phyloP scores from a whole-genome alignment of 2,888 invertebrate species.

The Synergus japonicus region DNA sequence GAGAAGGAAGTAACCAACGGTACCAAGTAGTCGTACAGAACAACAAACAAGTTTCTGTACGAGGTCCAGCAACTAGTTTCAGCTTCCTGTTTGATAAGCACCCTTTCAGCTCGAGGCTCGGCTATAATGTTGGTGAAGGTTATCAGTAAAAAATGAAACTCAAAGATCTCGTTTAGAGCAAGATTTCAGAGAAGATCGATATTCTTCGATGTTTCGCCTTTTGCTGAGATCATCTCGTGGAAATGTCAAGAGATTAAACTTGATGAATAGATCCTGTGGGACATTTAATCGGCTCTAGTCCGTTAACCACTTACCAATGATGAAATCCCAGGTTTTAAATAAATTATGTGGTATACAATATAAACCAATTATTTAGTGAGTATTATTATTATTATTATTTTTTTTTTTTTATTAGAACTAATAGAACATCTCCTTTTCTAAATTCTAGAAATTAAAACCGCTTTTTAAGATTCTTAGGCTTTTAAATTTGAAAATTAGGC shows the following conservation, averaged over 20 bases:
- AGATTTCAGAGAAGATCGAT: background rate
- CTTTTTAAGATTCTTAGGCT: background rate
- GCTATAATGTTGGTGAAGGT: slow-evolving; percentile 29
- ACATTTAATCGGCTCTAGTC: background rate
- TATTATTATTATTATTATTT: background rate
- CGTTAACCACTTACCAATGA: slow-evolving; percentile 5
- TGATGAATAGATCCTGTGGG: slow-evolving; percentile 22
- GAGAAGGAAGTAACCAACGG: slow-evolving; percentile 35
- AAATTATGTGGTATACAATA: background rate
- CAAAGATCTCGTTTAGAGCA: slow-evolving; percentile 23
- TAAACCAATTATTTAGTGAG: background rate
- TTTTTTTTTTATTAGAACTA: background rate
- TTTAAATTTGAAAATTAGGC: background rate
- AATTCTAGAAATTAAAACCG: slow-evolving; percentile 8
- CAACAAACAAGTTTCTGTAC: slow-evolving; percentile 40
- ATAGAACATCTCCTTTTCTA: background rate
- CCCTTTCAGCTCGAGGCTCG: slow-evolving; percentile 32
- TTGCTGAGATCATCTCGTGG: slow-evolving; percentile 45
- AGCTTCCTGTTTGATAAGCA: slow-evolving; percentile 42
- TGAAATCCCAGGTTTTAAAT: background rate
- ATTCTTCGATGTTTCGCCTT: slow-evolving; percentile 33
- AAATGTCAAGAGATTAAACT: slow-evolving; percentile 34
- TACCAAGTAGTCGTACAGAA: slow-evolving; percentile 24
- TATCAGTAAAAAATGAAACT: slow-evolving; percentile 38
- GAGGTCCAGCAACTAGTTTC: slow-evolving; percentile 38